A percentile compares a stretch with the other conserved stretches of the same genome.
These are phyloP conservation scores for Didymodactylos carnosus DNA, from an alignment of 2,888 invertebrate species.

Conservation along the genomic window DNA sequence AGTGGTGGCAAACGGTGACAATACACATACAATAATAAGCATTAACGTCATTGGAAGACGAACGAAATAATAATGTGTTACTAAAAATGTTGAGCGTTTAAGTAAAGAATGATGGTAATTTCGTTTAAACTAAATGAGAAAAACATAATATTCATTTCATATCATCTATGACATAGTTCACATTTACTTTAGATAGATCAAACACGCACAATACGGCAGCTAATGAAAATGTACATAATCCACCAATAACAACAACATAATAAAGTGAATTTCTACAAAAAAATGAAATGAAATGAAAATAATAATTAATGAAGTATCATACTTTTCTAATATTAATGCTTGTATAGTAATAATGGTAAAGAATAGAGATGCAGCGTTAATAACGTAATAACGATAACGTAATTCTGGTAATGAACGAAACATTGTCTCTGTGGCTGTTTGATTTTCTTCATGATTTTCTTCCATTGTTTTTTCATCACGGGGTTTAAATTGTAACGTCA, in stretches of 20 bases:
- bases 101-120: not conserved
- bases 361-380: not conserved
- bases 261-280: not conserved
- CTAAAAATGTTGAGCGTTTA: not conserved
- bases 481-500: not conserved
- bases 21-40: not conserved
- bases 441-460: not conserved
- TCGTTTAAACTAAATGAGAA: not conserved
- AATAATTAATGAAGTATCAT: not conserved
- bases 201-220: not conserved
- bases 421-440: not conserved
- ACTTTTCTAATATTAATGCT: not conserved
- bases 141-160: not conserved
- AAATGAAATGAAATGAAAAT: not conserved
- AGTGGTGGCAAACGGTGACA: not conserved
- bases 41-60: not conserved
- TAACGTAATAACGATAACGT: not conserved
- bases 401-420: not conserved
- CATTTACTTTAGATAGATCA: constrained; percentile 3
- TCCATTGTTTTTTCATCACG: not conserved
- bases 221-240: not conserved
- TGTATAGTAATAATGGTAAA: not conserved
- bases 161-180: not conserved
- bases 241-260: not conserved
- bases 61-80: not conserved